Conservation (phyloP, 2,113 vertebrate species). For the Grammomys surdaster region DNA sequence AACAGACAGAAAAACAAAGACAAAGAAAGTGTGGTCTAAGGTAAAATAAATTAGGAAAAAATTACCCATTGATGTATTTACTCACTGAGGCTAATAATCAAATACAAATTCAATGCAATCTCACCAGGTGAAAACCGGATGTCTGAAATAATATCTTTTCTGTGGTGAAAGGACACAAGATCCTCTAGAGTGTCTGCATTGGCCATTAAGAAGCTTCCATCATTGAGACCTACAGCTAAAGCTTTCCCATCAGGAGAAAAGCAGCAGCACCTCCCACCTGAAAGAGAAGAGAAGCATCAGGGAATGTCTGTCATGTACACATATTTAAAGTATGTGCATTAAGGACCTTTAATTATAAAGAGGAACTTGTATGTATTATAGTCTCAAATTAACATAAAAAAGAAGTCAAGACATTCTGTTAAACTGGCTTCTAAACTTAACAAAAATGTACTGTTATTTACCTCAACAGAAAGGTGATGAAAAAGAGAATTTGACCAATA, state of each 20-base stretch:
- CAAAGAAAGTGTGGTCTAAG: neutral
- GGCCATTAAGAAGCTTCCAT: slow-evolving; percentile 98
- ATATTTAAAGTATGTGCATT: neutral
- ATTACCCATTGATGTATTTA: neutral
- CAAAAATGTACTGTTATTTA: neutral
- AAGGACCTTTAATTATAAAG: slow-evolving; percentile 30
- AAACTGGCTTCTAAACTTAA: slow-evolving; percentile 3
- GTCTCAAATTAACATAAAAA: slow-evolving; percentile 42
- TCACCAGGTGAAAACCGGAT: slow-evolving; percentile 98
- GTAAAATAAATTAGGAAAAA: slow-evolving; percentile 51
- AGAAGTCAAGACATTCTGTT: neutral
- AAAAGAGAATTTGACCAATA: slow-evolving; percentile 27
- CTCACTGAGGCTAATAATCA: slow-evolving; percentile 43
- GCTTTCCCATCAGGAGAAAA: slow-evolving; percentile 99
- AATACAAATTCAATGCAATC: neutral
- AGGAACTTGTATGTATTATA: neutral
- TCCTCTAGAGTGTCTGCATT: slow-evolving; percentile 99
- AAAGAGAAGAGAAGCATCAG: slow-evolving; percentile 62
- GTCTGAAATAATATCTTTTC: slow-evolving; percentile 98
- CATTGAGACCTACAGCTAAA: slow-evolving; percentile 96
- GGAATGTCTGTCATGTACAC: neutral
- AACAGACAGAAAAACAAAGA: neutral
- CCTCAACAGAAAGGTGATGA: slow-evolving; percentile 14
- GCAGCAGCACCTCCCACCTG: slow-evolving; percentile 98
- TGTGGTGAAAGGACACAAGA: slow-evolving; percentile 98